Conservation (phyloP, 2,797 vertebrate genomes). For the Schizothorax lantsangensis region DNA sequence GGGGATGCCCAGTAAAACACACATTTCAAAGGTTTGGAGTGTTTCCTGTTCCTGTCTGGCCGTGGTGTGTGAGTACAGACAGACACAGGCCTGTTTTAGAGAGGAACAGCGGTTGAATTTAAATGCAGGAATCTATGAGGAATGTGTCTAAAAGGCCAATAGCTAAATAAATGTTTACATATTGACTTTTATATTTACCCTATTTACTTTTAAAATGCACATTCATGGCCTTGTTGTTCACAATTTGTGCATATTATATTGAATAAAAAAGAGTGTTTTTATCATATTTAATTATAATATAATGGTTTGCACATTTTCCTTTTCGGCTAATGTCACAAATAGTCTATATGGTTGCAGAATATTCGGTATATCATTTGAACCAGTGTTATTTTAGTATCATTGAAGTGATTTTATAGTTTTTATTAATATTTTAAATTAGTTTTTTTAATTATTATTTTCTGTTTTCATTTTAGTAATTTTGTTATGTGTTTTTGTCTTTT, state of each 20-base stretch:
- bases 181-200: neutral
- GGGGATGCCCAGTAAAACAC: constrained; percentile 27
- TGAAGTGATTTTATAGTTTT: neutral
- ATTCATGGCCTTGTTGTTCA: neutral
- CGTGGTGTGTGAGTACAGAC: constrained; percentile 27
- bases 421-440: neutral
- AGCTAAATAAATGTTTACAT: constrained; percentile 1
- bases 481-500: neutral
- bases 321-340: neutral
- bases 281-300: no score
- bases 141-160: constrained; percentile 22
- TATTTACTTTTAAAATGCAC: neutral
- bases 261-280: neutral
- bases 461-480: no score
- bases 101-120: neutral
- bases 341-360: neutral
- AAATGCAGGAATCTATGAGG: constrained; percentile 2
- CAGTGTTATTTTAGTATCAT: neutral
- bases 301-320: no score
- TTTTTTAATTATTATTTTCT: no score
- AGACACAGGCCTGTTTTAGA: neutral
- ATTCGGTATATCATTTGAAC: neutral
- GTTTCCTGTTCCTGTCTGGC: constrained; percentile 39
- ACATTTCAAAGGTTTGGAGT: constrained; percentile 21
- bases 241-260: neutral